Conservation (phyloP, 1,140 invertebrate genomes). For the Carcinoscorpius rotundicauda region DNA sequence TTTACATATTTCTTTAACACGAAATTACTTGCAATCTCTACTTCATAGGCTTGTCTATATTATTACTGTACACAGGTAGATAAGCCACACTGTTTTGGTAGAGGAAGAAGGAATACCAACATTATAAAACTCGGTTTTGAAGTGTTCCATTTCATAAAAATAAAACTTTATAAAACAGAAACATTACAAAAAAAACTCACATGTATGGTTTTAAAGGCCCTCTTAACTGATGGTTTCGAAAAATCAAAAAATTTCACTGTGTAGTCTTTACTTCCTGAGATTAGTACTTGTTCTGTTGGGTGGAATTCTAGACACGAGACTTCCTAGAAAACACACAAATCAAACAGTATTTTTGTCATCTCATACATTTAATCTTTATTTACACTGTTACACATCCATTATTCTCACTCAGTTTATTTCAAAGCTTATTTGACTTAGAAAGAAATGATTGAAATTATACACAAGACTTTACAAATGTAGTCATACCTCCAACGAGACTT, state of each 20-base stretch:
- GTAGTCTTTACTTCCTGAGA: slow-evolving; percentile 85
- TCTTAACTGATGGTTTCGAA: slow-evolving; percentile 94
- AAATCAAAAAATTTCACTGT: slow-evolving; percentile 96
- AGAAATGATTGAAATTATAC: too few relatives aligned
- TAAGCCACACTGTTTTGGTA: too few relatives aligned
- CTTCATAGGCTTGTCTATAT: too few relatives aligned
- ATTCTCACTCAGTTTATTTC: background rate
- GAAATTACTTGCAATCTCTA: too few relatives aligned
- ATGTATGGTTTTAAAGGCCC: slow-evolving; percentile 87
- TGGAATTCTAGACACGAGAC: slow-evolving; percentile 95
- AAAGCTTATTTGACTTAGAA: background rate
- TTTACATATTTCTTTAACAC: too few relatives aligned
- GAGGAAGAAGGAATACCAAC: too few relatives aligned
- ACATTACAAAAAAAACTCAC: slow-evolving; percentile 25
- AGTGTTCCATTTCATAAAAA: background rate
- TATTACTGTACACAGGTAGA: too few relatives aligned
- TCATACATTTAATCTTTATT: background rate
- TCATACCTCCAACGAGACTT: too few relatives aligned
- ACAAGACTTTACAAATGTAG: too few relatives aligned
- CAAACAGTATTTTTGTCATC: background rate
- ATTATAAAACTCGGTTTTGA: too few relatives aligned
- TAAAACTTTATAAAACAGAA: background rate
- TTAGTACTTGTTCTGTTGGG: slow-evolving; percentile 78
- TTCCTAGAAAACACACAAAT: slow-evolving; percentile 43
- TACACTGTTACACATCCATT: background rate